phyloP scores from a whole-genome alignment of 2,113 vertebrate species.

The Dicerorhinus sumatrensis region DNA sequence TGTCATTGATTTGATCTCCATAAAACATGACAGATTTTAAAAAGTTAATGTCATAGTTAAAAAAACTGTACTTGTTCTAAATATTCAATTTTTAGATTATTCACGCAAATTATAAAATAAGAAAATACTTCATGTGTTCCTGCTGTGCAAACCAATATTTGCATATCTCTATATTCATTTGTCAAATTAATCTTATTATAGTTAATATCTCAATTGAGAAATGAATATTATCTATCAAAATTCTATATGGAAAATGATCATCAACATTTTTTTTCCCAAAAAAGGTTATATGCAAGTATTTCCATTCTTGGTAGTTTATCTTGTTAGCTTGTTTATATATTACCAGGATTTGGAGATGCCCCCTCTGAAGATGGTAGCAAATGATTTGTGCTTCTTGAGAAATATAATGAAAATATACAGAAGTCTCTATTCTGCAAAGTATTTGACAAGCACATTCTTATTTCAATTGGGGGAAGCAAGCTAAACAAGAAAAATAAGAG shows the following conservation, averaged over 20 bases:
- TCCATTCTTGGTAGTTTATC: not conserved
- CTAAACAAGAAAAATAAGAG: constrained; percentile 31
- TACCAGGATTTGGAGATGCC: not conserved
- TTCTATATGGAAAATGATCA: not conserved
- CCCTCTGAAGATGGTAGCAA: not conserved
- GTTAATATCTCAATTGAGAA: constrained; percentile 15
- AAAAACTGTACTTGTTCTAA: constrained; percentile 30
- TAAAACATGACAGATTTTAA: constrained; percentile 14
- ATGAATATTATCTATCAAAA: constrained; percentile 27
- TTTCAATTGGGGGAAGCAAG: not conserved
- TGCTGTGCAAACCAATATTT: not conserved
- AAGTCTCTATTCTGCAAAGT: constrained; percentile 13
- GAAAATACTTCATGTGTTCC: not conserved
- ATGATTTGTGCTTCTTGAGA: constrained; percentile 4
- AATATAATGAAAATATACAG: constrained; percentile 37
- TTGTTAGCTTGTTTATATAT: not conserved
- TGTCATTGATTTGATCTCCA: not conserved
- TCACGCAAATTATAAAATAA: constrained; percentile 26
- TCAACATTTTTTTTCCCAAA: not conserved
- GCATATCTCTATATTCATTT: constrained; percentile 1
- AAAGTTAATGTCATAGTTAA: not conserved
- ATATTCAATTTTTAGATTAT: constrained; percentile 1
- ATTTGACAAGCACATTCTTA: constrained; percentile 39
- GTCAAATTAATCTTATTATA: not conserved
- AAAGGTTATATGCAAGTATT: not conserved